Percentiles rank a stretch among this genome's conserved stretches.
Evolutionary conservation across 2,888 invertebrate species (phyloP).

Genomic region (Lathronympha strigana): DNA sequence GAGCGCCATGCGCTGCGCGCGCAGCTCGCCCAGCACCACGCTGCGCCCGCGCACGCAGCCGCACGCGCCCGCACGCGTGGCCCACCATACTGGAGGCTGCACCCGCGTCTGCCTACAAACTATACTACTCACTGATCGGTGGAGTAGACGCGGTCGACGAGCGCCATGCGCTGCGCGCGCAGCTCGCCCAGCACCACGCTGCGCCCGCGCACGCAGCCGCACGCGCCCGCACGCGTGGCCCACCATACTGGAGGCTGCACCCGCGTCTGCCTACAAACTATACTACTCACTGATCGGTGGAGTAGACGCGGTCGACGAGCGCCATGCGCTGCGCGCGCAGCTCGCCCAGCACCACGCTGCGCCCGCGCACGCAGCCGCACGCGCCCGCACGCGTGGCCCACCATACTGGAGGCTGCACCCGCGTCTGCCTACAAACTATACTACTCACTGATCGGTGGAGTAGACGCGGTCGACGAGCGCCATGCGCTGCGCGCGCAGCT

Average conservation of each 20-base stretch:
- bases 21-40: slow-evolving; percentile 47
- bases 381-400: neutral
- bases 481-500: slow-evolving; percentile 69
- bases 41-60: slow-evolving; percentile 65
- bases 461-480: slow-evolving; percentile 69
- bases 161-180: neutral
- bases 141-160: neutral
- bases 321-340: slow-evolving; percentile 66
- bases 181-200: slow-evolving; percentile 49
- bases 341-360: slow-evolving; percentile 61
- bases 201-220: slow-evolving; percentile 57
- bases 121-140: slow-evolving; percentile 2
- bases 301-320: slow-evolving; percentile 65
- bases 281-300: slow-evolving; percentile 76
- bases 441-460: slow-evolving; percentile 73
- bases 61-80: too few relatives aligned
- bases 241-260: slow-evolving; percentile 53
- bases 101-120: too few relatives aligned
- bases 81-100: too few relatives aligned
- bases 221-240: neutral
- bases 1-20: neutral
- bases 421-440: too few relatives aligned
- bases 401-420: too few relatives aligned
- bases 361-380: too few relatives aligned
- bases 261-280: too few relatives aligned